Conservation (phyloP, 1,140 invertebrate species). For the Tribolium castaneum region DNA sequence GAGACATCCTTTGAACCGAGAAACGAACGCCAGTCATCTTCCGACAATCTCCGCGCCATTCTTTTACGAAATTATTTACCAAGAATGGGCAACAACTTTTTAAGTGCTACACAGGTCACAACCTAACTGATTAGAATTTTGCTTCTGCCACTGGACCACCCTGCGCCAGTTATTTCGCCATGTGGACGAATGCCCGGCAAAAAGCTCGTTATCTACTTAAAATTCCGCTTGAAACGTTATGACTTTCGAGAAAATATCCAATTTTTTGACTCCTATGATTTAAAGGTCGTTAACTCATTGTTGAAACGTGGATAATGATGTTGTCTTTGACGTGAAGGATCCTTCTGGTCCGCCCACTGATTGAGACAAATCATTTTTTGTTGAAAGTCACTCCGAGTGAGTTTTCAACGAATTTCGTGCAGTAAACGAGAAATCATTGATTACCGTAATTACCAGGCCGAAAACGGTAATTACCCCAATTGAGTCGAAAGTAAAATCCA, state of each 20-base stretch:
- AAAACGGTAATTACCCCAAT: conserved; percentile 7
- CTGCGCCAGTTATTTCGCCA: background rate
- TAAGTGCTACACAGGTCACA: background rate
- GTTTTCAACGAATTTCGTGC: background rate
- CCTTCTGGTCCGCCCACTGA: conserved; percentile 1
- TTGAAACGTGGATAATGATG: background rate
- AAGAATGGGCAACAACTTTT: background rate
- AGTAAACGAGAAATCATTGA: background rate
- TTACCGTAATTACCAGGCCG: conserved; percentile 14
- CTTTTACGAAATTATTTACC: conserved; percentile 1
- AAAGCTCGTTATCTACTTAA: background rate
- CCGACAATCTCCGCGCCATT: background rate
- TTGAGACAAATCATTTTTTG: conserved; percentile 11
- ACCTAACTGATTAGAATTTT: background rate
- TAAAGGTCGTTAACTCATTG: background rate
- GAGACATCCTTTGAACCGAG: background rate
- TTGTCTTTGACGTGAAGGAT: conserved; percentile 5
- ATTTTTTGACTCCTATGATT: background rate
- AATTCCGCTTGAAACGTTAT: background rate
- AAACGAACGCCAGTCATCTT: conserved; percentile 4
- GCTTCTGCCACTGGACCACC: background rate
- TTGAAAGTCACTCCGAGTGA: background rate
- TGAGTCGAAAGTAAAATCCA: background rate
- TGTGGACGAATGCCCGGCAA: background rate
- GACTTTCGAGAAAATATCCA: background rate